These are phyloP conservation scores for Sylvia borin DNA, from an alignment of 2,797 vertebrate species.

Conservation along the genomic window DNA sequence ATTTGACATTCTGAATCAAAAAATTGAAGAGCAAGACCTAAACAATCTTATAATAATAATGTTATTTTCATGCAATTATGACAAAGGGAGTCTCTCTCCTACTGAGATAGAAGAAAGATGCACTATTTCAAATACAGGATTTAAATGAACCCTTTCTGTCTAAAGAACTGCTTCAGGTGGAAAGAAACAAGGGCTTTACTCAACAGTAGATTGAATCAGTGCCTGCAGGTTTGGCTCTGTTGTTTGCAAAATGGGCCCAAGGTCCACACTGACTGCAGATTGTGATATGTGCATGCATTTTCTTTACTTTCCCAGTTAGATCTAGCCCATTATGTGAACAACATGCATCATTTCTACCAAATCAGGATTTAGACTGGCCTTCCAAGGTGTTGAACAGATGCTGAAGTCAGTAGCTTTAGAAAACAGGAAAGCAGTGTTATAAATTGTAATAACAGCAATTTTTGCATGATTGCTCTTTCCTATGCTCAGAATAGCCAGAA, in stretches of 20 bases:
- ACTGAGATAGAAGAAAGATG: background rate
- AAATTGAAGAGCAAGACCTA: background rate
- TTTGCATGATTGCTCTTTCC: background rate
- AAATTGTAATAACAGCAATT: background rate
- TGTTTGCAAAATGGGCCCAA: background rate
- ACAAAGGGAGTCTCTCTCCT: background rate
- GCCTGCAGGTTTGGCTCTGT: background rate
- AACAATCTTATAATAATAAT: background rate
- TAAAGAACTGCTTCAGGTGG: background rate
- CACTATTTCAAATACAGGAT: background rate
- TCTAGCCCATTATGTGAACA: background rate
- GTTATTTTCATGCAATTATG: background rate
- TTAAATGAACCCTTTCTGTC: background rate
- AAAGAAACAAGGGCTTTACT: background rate
- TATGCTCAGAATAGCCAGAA: fast-evolving
- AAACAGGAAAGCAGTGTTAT: background rate
- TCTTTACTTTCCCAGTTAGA: background rate
- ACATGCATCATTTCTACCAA: background rate
- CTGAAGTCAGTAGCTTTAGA: background rate
- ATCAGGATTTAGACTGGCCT: background rate
- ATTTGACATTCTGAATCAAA: background rate
- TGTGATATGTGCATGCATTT: background rate
- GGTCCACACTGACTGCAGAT: background rate
- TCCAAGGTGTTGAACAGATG: background rate
- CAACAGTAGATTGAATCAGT: background rate